Evolutionary conservation across 2,888 invertebrate species (phyloP), one percentile per base, ranked within the genome.

Genomic region (Melanchra persicariae): DNA sequence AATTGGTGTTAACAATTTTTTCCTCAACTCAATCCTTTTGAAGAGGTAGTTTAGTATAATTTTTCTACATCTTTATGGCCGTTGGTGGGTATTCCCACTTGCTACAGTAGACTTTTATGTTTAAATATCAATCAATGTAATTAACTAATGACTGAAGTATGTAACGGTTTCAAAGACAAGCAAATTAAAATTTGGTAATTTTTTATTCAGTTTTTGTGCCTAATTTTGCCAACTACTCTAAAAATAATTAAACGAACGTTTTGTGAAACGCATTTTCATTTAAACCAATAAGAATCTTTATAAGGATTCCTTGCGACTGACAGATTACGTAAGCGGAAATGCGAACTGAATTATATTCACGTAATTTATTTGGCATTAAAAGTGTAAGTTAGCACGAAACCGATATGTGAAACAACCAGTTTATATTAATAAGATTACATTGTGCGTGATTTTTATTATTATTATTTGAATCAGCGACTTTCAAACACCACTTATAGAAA

Each of bases 1-100:
- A 81, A 76, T 73, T 78, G 69, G 22, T 59, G 67, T 30, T 59
- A 51, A 65, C 51, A 34, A 34, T 34, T 58, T 54, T 80, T 71
- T 58, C 58, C 52, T 69, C 24, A 34, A 60, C 37, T 40, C 17
- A 37, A 59, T 60, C 34, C 43, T 54, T 64, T 61, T 19, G 6
- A n/a, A 73, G 26, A 47, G 7, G 10, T 58, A 26, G 68, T 68
- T 62, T 74, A 40, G 34, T 19, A 26, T 24, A 54, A 47, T 30
- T 43, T 40, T 19, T 2, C 24, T 30, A 40, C 17, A 17, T 12
- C 10, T 6, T n/a, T 7, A n/a, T 19, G 15, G 17, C 8, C 3
- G 0, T 37, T 12, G 37, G 37, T 12, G 12, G 37, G 12, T 34
- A 6, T 34, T 34, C 9, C 12, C 2, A 15, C 3, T 37, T 15